Evolutionary conservation across 2,797 vertebrate species (phyloP), one percentile per base, ranked within the genome.

Genomic region (Hephaestus fuliginosus): DNA sequence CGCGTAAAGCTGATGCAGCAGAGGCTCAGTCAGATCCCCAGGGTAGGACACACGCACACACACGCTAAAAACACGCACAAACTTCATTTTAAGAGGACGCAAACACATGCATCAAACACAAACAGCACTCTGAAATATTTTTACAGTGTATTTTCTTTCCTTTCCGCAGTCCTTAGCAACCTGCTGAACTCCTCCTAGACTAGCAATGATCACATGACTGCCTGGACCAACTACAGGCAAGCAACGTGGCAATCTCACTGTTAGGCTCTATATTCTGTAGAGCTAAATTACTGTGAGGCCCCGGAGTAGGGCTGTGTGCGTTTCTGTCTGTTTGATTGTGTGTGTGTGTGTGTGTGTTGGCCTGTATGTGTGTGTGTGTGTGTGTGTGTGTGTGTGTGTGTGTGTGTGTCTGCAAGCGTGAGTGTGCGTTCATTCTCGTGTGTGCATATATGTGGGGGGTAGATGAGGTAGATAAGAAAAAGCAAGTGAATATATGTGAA

Each of bases 1-100:
- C 86, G 11, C 92, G 90, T 63, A 96, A 94, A 86, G 89, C 88
- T 25, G 92, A 94, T 12, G 76, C 84, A 65, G 86, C 81, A 22
- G 94, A 93, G 75, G 92, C 86, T 33, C 90, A 95, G 81, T 84
- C 90, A 7, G 94, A 96, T 64, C 92, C 95, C 63, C 95, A 96
- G 81, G 93, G 95, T 96, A 91, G 3, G 89, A 69, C 63, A 46
- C 56, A 55, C 25, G 64, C 10, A 73, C 43, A 82, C 18, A 30
- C 30, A 30, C 30, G 4, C 30, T 33, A 33, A 33, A 74, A 11
- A 78, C 56, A 71, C 39, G 74, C 18, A 64, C 8, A 28, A 41
- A 48, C 62, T 51, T 10, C 56, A 36, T 56, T 76, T 70, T 30
- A 8, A 63, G 22, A 69, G 33, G 8, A 53, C 20, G 2, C n/a